A percentile compares a stretch with the other conserved stretches of the same genome.
These are phyloP conservation scores for Oophaga pumilio DNA, from an alignment of 2,113 vertebrate genomes.

Conservation along the genomic window DNA sequence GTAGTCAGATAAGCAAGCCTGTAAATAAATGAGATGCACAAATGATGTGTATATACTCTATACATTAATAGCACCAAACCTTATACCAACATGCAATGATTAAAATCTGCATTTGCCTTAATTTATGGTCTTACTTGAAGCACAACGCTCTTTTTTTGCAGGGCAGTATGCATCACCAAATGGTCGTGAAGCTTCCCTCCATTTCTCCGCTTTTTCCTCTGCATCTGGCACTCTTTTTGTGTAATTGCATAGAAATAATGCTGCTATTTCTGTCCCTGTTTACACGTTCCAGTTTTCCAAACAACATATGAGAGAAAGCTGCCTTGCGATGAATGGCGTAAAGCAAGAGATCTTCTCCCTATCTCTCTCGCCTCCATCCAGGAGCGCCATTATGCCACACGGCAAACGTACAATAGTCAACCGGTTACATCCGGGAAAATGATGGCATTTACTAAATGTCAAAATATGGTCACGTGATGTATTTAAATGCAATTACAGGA, in stretches of 20 bases:
- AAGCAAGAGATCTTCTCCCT: slow-evolving; percentile 11
- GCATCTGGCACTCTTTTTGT: slow-evolving; percentile 49
- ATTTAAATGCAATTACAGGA: slow-evolving; percentile 10
- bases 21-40: background rate
- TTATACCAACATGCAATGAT: background rate
- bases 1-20: background rate
- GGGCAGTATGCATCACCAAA: background rate
- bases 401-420: slow-evolving; percentile 5
- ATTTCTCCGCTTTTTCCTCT: slow-evolving; percentile 22
- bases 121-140: background rate
- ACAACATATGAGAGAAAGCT: slow-evolving; percentile 36
- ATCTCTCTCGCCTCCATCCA: background rate
- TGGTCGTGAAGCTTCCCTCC: slow-evolving; percentile 6
- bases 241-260: slow-evolving; percentile 46
- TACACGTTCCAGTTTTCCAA: slow-evolving; percentile 31
- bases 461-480: too few species aligned
- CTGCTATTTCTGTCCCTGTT: slow-evolving; percentile 38
- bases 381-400: slow-evolving; percentile 1
- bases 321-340: slow-evolving; percentile 26
- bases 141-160: background rate
- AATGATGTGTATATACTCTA: background rate
- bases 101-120: background rate
- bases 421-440: background rate
- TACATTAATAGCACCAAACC: background rate
- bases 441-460: background rate